Conservation (phyloP, 2,797 vertebrate genomes). For the Bryconaethiops microstoma region DNA sequence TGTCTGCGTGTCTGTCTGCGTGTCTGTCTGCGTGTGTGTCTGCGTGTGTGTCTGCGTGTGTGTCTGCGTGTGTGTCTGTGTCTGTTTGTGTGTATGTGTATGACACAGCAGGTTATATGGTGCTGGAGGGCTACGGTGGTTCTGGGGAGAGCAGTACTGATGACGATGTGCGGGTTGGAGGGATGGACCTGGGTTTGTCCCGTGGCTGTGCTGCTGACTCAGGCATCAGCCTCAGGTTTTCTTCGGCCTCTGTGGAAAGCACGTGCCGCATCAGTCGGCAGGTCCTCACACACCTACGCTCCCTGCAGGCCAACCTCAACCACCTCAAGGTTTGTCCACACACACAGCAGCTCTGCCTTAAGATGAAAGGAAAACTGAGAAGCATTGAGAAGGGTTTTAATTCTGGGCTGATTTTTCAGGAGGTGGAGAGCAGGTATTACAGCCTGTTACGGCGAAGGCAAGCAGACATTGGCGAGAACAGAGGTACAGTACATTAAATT, state of each 20-base stretch:
- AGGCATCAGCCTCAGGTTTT: constrained; percentile 80
- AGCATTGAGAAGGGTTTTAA: neutral
- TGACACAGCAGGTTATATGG: constrained; percentile 84
- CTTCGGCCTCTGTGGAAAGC: constrained; percentile 78
- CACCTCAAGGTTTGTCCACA: constrained; percentile 44
- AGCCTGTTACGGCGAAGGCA: constrained; percentile 85
- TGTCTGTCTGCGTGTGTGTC: too few species aligned
- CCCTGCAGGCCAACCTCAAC: constrained; percentile 88
- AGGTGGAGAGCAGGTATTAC: constrained; percentile 81
- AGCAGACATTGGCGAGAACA: constrained; percentile 81
- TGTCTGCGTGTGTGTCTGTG: neutral
- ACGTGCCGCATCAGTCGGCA: constrained; percentile 83
- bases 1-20: too few species aligned
- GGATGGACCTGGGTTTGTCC: constrained; percentile 76
- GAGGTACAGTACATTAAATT: constrained; percentile 77
- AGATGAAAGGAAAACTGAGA: neutral
- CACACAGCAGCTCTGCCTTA: neutral
- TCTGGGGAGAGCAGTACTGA: constrained; percentile 93
- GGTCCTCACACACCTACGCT: constrained; percentile 88
- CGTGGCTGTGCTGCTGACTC: constrained; percentile 80
- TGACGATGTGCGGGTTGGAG: constrained; percentile 80
- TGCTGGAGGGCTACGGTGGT: constrained; percentile 86
- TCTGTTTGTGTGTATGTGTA: constrained; percentile 13
- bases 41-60: too few species aligned
- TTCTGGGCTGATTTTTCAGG: constrained; percentile 59